Conservation (phyloP, 2,113 vertebrate species). For the Sinocyclocheilus maitianheensis region DNA sequence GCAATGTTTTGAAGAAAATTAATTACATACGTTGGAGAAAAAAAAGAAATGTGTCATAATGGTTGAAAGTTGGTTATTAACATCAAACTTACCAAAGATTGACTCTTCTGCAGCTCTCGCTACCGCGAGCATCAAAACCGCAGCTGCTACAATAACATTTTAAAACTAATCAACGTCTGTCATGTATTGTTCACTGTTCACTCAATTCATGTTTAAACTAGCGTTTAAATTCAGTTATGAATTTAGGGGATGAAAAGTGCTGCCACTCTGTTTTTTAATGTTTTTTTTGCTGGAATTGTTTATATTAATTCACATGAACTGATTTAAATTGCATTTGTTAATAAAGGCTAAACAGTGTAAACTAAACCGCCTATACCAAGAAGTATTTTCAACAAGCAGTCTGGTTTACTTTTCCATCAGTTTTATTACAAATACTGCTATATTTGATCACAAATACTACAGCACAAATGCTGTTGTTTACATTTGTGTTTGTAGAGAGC, state of each 20-base stretch:
- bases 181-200: background rate
- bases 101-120: background rate
- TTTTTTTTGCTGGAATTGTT: background rate
- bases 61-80: background rate
- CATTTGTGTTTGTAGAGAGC: background rate
- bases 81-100: background rate
- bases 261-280: background rate
- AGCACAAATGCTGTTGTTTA: background rate
- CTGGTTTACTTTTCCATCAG: background rate
- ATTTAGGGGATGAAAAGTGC: background rate
- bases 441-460: slow-evolving; percentile 6
- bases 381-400: slow-evolving; percentile 5
- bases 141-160: background rate
- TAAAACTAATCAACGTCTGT: background rate
- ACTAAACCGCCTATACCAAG: background rate
- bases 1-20: background rate
- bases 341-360: background rate
- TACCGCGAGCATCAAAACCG: background rate
- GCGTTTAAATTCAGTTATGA: background rate
- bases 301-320: background rate
- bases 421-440: background rate
- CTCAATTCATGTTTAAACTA: too few species aligned
- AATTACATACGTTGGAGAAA: slow-evolving; percentile 1
- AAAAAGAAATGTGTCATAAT: slow-evolving; percentile 9
- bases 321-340: slow-evolving; percentile 30